A percentile compares a stretch with the other conserved stretches of the same genome.
Conservation (phyloP, 2,797 vertebrate genomes). For the Rhinella marina region DNA sequence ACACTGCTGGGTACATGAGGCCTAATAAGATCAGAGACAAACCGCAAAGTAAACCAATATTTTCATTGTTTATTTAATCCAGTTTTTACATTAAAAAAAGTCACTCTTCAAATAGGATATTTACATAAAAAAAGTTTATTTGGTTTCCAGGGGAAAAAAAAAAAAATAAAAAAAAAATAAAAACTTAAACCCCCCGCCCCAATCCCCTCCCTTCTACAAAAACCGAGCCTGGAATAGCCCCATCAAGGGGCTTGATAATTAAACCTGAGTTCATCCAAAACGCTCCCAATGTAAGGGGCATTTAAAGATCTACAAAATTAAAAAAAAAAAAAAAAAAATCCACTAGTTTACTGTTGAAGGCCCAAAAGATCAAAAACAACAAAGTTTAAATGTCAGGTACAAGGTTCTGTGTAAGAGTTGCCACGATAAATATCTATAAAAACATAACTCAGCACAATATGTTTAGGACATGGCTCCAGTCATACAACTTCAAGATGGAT, state of each 20-base stretch:
- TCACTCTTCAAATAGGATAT: slow-evolving; percentile 68
- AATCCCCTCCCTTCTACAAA: not conserved
- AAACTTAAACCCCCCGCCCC: not conserved
- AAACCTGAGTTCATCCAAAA: not conserved
- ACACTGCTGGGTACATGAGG: no score
- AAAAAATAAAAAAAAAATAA: no score
- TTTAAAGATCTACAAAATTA: not conserved
- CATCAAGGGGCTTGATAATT: not conserved
- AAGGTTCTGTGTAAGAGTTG: not conserved
- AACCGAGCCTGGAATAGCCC: not conserved
- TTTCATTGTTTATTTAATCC: slow-evolving; percentile 65
- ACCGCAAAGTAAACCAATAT: not conserved
- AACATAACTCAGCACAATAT: not conserved
- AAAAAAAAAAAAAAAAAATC: not conserved
- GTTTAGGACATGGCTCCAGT: not conserved
- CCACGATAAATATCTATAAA: not conserved
- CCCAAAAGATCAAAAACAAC: not conserved
- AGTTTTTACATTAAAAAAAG: slow-evolving; percentile 68
- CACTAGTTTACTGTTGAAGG: not conserved
- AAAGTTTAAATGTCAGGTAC: not conserved
- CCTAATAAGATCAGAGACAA: not conserved
- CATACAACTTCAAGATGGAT: not conserved
- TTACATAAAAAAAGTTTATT: slow-evolving; percentile 70
- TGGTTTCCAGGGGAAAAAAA: not conserved
- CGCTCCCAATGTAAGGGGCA: not conserved